Percentiles rank a stretch among this genome's conserved stretches.
These are phyloP conservation scores for Tridacna gigas DNA, from an alignment of 2,888 invertebrate species.

Conservation along the genomic window DNA sequence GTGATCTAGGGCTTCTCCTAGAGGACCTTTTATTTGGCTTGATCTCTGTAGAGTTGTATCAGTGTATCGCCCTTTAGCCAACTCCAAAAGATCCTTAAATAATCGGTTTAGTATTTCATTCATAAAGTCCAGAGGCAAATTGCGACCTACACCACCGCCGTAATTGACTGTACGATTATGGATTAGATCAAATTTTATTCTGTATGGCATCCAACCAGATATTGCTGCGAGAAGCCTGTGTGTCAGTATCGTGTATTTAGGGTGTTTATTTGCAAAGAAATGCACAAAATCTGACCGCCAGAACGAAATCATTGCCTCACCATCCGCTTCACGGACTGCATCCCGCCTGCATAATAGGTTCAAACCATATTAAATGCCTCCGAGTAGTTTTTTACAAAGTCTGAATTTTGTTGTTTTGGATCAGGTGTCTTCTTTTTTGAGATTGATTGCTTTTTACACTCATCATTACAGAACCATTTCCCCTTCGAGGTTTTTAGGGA, in stretches of 20 bases:
- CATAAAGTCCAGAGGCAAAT: slow-evolving; percentile 61
- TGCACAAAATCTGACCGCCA: slow-evolving; percentile 51
- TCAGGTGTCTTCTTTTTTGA: neutral
- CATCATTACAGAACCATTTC: slow-evolving; percentile 49
- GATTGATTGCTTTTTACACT: slow-evolving; percentile 25
- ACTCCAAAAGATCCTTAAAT: slow-evolving; percentile 49
- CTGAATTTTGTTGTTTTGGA: neutral
- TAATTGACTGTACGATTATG: slow-evolving; percentile 39
- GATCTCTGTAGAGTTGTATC: slow-evolving; percentile 33
- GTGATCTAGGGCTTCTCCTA: no score
- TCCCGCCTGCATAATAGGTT: slow-evolving; percentile 63
- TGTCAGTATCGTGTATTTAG: slow-evolving; percentile 59
- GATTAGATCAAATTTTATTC: slow-evolving; percentile 38
- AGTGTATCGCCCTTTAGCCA: slow-evolving; percentile 44
- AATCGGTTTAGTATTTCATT: slow-evolving; percentile 60
- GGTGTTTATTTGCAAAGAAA: slow-evolving; percentile 52
- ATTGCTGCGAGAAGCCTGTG: slow-evolving; percentile 48
- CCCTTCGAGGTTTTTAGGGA: slow-evolving; percentile 44
- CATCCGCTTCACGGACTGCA: slow-evolving; percentile 67
- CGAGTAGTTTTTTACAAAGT: slow-evolving; percentile 42
- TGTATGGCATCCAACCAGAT: slow-evolving; percentile 54
- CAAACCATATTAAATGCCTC: slow-evolving; percentile 53
- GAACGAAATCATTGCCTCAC: slow-evolving; percentile 62
- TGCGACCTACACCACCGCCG: slow-evolving; percentile 59
- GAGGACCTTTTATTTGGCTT: slow-evolving; percentile 5